phyloP scores from a whole-genome alignment of 2,113 vertebrate species.

The Pantherophis guttatus region DNA sequence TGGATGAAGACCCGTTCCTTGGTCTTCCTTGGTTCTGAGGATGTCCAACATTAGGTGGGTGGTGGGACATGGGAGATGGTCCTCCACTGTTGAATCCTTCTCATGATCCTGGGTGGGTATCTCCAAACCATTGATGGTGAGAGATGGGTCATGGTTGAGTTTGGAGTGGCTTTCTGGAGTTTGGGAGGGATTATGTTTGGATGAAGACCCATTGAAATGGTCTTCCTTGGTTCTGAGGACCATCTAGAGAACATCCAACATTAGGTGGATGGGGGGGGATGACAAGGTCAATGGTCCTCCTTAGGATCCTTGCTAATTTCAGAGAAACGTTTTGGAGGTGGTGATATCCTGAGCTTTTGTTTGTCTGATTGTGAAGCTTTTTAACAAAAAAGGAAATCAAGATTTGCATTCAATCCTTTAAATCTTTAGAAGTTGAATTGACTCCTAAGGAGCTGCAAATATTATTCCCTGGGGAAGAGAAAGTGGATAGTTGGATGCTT shows the following conservation, averaged over 20 bases:
- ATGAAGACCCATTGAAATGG: background rate
- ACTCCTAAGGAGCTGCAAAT: background rate
- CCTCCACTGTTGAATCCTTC: conserved; percentile 3
- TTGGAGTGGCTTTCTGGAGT: too few relatives aligned
- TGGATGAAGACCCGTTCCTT: background rate
- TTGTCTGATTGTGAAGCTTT: background rate
- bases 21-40: background rate
- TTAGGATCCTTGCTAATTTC: background rate
- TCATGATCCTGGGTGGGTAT: background rate
- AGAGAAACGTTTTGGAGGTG: background rate
- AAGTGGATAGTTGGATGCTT: background rate
- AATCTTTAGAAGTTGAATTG: background rate
- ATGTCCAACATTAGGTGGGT: background rate
- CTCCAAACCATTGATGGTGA: background rate
- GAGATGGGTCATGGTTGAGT: too few relatives aligned
- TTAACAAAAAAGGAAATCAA: background rate
- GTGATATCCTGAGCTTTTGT: background rate
- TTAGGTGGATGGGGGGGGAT: background rate
- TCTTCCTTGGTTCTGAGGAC: background rate
- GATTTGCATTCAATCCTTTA: background rate
- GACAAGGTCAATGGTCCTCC: background rate
- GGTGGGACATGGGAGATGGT: background rate
- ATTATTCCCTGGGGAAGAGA: background rate
- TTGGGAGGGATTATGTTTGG: background rate
- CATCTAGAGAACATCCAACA: background rate